These are phyloP conservation scores for Frieseomelitta varia DNA, from an alignment of 1,140 invertebrate species.

Conservation along the genomic window DNA sequence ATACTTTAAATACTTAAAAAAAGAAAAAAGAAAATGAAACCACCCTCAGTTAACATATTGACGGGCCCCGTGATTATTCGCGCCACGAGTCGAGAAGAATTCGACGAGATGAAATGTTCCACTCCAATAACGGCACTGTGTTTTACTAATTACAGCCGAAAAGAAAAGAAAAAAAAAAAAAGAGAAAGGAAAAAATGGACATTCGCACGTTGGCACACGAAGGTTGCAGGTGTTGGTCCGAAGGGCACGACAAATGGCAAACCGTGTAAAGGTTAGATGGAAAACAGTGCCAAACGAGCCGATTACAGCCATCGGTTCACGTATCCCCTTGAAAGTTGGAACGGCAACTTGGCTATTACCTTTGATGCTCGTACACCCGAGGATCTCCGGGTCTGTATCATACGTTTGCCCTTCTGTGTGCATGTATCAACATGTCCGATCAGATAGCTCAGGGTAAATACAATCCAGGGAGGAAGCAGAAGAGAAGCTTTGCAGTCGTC, in stretches of 20 bases:
- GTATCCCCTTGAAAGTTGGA: slow-evolving; percentile 35
- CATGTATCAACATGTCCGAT: slow-evolving; percentile 32
- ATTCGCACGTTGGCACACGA: too few species aligned
- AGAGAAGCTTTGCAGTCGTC: slow-evolving; percentile 1
- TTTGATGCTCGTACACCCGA: slow-evolving; percentile 25
- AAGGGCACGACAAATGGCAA: background rate
- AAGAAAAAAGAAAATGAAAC: too few species aligned
- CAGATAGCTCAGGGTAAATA: slow-evolving; percentile 36
- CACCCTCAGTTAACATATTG: too few species aligned
- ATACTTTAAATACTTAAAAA: too few species aligned
- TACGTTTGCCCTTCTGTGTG: slow-evolving; percentile 21
- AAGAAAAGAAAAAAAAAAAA: too few species aligned
- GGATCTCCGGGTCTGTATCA: slow-evolving; percentile 14
- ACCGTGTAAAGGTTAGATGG: background rate
- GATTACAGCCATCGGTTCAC: slow-evolving; percentile 38
- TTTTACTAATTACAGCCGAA: too few species aligned
- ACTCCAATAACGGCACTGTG: too few species aligned
- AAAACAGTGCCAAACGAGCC: slow-evolving; percentile 12
- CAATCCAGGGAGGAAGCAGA: slow-evolving; percentile 1
- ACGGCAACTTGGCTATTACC: slow-evolving; percentile 36
- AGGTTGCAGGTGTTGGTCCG: background rate
- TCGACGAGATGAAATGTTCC: too few species aligned
- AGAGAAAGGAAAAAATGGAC: too few species aligned
- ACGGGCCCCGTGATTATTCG: too few species aligned
- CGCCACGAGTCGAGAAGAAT: too few species aligned